Evolutionary conservation across 2,888 invertebrate genomes (phyloP), one percentile per base, ranked within the genome.

Genomic region (Heteromurus nitidus): DNA sequence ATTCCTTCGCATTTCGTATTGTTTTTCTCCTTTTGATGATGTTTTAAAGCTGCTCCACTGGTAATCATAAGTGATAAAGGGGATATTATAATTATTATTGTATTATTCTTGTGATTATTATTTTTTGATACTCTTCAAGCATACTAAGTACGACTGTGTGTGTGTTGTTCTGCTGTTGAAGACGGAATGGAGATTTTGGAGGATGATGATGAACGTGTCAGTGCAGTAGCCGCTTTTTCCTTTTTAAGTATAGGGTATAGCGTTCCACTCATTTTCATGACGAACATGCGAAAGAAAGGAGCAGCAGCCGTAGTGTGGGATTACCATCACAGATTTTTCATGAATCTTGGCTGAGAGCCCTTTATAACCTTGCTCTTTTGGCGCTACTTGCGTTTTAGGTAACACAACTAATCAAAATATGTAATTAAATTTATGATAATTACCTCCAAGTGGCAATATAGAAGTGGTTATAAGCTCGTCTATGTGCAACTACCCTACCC

Each of bases 381-480:
- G 50, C 65, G 53, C 47, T 31, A 50, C 22, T 18, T 73, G 62
- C 36, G 24, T 80, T 81, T 75, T 81, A 64, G 81, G 36, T 47
- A 80, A 67, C 80, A 72, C 81, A 81, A 70, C 81, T 81, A 81
- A 81, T 81, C 81, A 81, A 81, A 81, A 70, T 75, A 81, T 69
- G 81, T 81, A 81, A 81, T 81, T 81, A 81, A 81, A 81, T 81
- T 81, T 81, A 81, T 81, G 81, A 81, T 81, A 81, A 81, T 81
- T 81, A 81, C 75, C 69, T 81, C 72, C 11, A 26, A 80, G 50
- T 58, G 60, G 60, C 58, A 67, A 80, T 64, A 75, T 31, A 47
- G n/a, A 58, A 44, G 28, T 26, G 36, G 50, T 58, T 60, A 68
- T 65, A n/a, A n/a, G n/a, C n/a, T n/a, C n/a, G n/a, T n/a, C n/a